Base-by-base conservation (phyloP, 1,140 invertebrate genomes). In the Drosophila nebulosa region DNA sequence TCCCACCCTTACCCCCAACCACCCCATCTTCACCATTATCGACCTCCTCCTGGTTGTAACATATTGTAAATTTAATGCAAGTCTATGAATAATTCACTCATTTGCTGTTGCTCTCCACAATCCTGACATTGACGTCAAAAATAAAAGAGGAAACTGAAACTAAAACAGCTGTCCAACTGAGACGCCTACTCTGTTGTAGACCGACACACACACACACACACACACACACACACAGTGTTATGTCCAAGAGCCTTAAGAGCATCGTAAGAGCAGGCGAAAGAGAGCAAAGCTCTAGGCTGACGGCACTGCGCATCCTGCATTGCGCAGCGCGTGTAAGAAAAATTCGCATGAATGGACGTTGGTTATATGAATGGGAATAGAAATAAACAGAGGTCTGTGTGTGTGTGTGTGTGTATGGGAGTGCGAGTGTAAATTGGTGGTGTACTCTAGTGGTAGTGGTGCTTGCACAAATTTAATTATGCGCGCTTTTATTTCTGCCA, bases 91-190 rank as follows among this genome's bases (percentile, higher is more conserved):
- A 68, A 84, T 84, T 84, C 77, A 84, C 80, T 66, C 66, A 60
- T 61, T 64, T n/a, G 27, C 7, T 9, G 10, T 30, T 64, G 56
- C 71, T 77, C 64, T 53, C 70, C 69, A 64, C 52, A 56, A 56
- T 71, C 60, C 74, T 85, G 81, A 81, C 81, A 86, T 88, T 86
- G 81, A 86, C 81, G 81, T 86, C 81, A 86, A 86, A 77, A 80
- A 65, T 70, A 73, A 67, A 77, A 55, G 16, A 32, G 14, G 39
- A 42, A 39, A 39, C 12, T 53, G 5, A 30, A 30, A 50, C 51
- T 32, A 24, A 52, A 85, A 85, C 80, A 85, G 80, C 80, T 85
- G 80, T 24, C 73, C 24, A 46, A 61, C 60, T 39, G 78, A 27
- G 56, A 64, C 80, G 74, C 81, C 81, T 78, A 81, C 81, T 68